These are phyloP conservation scores for Dendroctonus valens DNA, from an alignment of 1,140 invertebrate genomes.

Conservation along the genomic window DNA sequence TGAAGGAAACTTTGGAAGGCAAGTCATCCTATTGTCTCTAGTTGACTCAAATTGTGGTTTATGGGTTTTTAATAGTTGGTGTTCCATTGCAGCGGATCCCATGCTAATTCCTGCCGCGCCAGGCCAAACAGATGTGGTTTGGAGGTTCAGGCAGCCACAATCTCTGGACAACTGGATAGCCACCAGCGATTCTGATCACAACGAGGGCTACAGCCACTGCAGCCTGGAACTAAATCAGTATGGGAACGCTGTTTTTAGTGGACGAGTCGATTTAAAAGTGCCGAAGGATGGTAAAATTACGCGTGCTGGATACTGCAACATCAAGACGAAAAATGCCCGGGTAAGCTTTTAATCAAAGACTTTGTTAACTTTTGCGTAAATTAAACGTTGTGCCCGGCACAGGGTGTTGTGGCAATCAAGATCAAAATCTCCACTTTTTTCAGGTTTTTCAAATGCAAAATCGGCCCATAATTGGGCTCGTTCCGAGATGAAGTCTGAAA, in stretches of 20 bases:
- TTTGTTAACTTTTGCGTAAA: too few relatives aligned
- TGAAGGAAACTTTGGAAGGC: constrained; percentile 59
- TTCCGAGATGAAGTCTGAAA: too few relatives aligned
- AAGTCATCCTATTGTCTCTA: neutral
- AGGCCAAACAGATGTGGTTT: constrained; percentile 68
- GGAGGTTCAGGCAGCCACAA: constrained; percentile 64
- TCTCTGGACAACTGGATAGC: constrained; percentile 71
- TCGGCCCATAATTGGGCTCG: too few relatives aligned
- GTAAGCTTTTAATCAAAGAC: constrained; percentile 50
- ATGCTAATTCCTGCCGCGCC: constrained; percentile 54
- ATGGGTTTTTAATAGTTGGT: neutral
- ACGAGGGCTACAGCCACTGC: constrained; percentile 75
- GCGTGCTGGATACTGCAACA: constrained; percentile 74
- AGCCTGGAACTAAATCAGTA: constrained; percentile 61
- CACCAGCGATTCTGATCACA: constrained; percentile 75
- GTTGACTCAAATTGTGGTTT: neutral
- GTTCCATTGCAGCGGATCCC: constrained; percentile 54
- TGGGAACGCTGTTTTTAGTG: constrained; percentile 76
- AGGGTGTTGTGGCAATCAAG: too few relatives aligned
- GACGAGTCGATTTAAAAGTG: constrained; percentile 57
- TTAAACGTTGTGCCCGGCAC: too few relatives aligned
- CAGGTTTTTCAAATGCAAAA: too few relatives aligned
- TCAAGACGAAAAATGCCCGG: constrained; percentile 63
- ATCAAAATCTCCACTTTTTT: too few relatives aligned
- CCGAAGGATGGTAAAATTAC: constrained; percentile 78